Percentiles rank a stretch among this genome's conserved stretches.
phyloP scores from a whole-genome alignment of 1,140 invertebrate species.

The Drosophila bocqueti region DNA sequence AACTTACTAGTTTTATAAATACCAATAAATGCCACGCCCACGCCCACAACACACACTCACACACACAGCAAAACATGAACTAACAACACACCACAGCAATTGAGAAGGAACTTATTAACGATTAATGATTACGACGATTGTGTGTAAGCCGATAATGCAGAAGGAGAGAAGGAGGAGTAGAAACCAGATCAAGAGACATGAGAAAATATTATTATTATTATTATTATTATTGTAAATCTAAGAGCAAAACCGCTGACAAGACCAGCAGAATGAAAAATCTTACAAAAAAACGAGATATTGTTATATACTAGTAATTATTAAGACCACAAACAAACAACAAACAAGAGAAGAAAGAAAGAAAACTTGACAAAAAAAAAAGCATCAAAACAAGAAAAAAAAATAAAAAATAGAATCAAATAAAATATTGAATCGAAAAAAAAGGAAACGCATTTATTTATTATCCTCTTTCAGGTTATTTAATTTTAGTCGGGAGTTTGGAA shows the following conservation, averaged over 20 bases:
- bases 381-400: conserved; percentile 61
- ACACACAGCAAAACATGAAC: conserved; percentile 33
- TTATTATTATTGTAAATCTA: conserved; percentile 77
- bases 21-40: conserved; percentile 73
- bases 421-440: conserved; percentile 80
- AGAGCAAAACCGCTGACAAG: conserved; percentile 84
- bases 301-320: conserved; percentile 84
- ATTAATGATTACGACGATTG: conserved; percentile 40
- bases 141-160: conserved; percentile 53
- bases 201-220: conserved; percentile 73
- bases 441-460: background rate
- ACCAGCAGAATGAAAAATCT: conserved; percentile 84
- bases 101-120: conserved; percentile 67
- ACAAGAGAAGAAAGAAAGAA: conserved; percentile 75
- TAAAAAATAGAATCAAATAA: conserved; percentile 83
- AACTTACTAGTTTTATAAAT: conserved; percentile 78
- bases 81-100: conserved; percentile 55
- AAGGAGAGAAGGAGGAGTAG: conserved; percentile 63
- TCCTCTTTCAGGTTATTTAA: background rate
- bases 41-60: conserved; percentile 18
- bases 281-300: conserved; percentile 84
- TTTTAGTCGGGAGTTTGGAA: background rate
- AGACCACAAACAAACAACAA: conserved; percentile 75
- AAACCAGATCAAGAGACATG: conserved; percentile 79
- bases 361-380: conserved; percentile 74